A percentile compares a stretch with the other conserved stretches of the same genome.
phyloP scores from a whole-genome alignment of 2,113 vertebrate genomes.

The Euleptes europaea region DNA sequence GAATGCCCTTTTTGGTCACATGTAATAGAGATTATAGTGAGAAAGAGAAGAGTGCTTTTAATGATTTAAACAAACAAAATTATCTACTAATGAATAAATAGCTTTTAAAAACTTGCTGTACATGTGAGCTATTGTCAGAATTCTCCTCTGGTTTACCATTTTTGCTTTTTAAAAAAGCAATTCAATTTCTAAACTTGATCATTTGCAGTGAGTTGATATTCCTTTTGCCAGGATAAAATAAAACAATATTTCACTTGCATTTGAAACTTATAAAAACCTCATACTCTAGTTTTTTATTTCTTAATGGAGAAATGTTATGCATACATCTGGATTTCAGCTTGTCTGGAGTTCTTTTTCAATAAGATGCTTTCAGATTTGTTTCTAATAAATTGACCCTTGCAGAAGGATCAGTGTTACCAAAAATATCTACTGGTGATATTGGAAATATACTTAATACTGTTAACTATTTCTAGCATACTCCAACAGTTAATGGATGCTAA shows the following conservation, averaged over 20 bases:
- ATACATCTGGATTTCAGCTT: background rate
- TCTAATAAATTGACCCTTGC: background rate
- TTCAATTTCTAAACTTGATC: background rate
- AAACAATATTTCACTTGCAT: background rate
- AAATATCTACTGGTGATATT: background rate
- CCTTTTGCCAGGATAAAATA: background rate
- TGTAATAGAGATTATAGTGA: background rate
- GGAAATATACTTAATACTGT: background rate
- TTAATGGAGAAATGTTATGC: background rate
- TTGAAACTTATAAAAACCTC: background rate
- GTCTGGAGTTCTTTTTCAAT: background rate
- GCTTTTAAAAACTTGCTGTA: background rate
- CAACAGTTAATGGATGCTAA: background rate
- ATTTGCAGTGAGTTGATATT: background rate
- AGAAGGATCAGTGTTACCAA: background rate
- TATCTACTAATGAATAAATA: background rate
- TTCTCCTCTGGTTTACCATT: background rate
- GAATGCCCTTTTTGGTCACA: background rate
- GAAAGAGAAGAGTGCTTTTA: background rate
- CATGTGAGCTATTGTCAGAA: background rate
- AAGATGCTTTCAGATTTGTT: slow-evolving; percentile 19
- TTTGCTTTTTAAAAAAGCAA: background rate
- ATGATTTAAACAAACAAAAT: background rate
- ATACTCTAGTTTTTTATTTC: background rate
- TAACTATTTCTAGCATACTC: background rate